Base-by-base conservation (phyloP, 2,888 invertebrate species). In the Ophraella communa region DNA sequence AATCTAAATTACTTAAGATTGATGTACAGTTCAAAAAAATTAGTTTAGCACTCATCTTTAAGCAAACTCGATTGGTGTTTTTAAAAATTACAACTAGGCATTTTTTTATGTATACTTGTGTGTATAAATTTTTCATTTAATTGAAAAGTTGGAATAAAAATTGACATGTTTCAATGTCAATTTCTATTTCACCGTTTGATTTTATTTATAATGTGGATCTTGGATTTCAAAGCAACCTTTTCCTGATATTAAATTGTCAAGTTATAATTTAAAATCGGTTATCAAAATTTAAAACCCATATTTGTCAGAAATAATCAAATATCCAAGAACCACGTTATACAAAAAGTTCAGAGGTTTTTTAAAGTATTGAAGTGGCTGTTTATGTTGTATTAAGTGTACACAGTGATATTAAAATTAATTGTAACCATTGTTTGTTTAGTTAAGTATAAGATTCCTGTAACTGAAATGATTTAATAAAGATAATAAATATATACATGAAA, bases 401-500 rank as follows among this genome's bases (percentile, higher is more conserved):
- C 47, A 47, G 57, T 57, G 57, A 57, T 57, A 57, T 49, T 49
- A 57, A 57, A 45, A 49, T 45, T 57, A 57, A 24, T 47, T 57
- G 35, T 57, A 57, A 49, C 35, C 57, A 21, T 57, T n/a, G n/a
- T n/a, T n/a, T n/a, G n/a, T n/a, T n/a, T n/a, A n/a, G 17, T 47
- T 57, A 47, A 57, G 21, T 33, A 57, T 47, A 14, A 47, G 4
- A 33, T 18, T 18, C 7, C 7, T 42, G 42, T 57, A 57, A 49
- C 49, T 23, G 14, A 17, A 49, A 33, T 57, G 33, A 49, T 57
- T 57, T 49, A 57, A 35, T 57, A 57, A 57, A 57, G 33, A 45
- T 39, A 14, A 39, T 39, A 39, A n/a, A n/a, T n/a, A n/a, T n/a
- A n/a, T n/a, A n/a, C n/a, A n/a, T n/a, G n/a, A n/a, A n/a, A n/a